Evolutionary conservation across 2,113 vertebrate genomes (phyloP).

Genomic region (Genyomyrus donnyi): DNA sequence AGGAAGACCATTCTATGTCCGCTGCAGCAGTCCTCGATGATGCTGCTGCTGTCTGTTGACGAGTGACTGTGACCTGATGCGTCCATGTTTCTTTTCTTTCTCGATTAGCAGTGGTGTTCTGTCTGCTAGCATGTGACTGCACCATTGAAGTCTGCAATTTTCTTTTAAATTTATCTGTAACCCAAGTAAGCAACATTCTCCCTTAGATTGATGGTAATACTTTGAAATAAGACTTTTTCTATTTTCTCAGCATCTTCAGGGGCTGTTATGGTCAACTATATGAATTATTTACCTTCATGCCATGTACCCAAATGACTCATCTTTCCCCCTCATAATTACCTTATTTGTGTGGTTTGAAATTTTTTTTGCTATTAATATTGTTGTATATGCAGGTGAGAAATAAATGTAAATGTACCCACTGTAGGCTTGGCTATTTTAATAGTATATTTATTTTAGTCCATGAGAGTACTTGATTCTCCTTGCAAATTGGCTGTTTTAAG

Average conservation of each 20-base stretch:
- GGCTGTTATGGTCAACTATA: neutral
- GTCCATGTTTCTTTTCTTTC: neutral
- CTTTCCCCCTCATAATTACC: neutral
- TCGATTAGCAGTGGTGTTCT: neutral
- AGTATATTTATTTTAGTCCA: neutral
- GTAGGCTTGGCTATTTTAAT: constrained; percentile 3
- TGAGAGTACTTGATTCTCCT: neutral
- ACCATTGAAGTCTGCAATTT: constrained; percentile 9
- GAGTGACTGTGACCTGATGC: neutral
- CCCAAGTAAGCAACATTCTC: neutral
- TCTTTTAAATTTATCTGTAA: neutral
- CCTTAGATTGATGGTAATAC: constrained; percentile 4
- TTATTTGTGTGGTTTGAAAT: neutral
- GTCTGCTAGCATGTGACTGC: constrained; percentile 12
- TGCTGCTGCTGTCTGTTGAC: constrained; percentile 12
- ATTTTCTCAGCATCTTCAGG: neutral
- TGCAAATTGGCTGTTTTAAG: neutral
- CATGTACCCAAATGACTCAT: neutral
- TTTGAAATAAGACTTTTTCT: constrained; percentile 1
- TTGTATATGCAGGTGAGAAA: constrained; percentile 8
- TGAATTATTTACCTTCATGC: neutral
- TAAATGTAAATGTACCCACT: constrained; percentile 2
- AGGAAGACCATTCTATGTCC: neutral
- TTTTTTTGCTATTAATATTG: neutral
- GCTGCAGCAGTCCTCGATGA: neutral